Base-by-base conservation (phyloP, 2,888 invertebrate species). In the Ellobium chinense region DNA sequence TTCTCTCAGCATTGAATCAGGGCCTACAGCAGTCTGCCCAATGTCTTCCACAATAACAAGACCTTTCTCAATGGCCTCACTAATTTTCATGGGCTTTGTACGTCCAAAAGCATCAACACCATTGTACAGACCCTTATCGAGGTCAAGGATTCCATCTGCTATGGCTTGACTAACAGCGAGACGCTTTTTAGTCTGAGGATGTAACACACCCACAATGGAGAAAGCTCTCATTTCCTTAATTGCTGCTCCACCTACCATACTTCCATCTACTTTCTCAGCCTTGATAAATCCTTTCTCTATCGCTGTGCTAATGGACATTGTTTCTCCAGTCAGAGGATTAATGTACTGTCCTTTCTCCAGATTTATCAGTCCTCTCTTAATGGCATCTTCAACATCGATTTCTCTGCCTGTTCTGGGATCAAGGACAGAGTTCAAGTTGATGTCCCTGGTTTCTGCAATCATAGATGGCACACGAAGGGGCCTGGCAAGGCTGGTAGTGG, bases 1-100 rank as follows among this genome's bases (percentile, higher is more conserved):
- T 84, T 91, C 89, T 66, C 88, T 86, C 27, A 87, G 80, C n/a
- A 90, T 96, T 92, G 98, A 97, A 76, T 98, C 94, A 86, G 96
- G 95, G 86, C 98, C 97, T 2, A 97, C 97, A 93, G 98, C 97
- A 86, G 96, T 96, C 66, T 98, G 96, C 27, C 97, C 97, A 89
- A 98, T 94, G 85, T 96, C 95, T 92, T 97, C 96, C 63, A 89
- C 89, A 73, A 92, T 86, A 58, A 99, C 95, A 37, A 98, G 93
- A 90, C 96, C 96, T 78, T 95, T 94, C 90, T 95, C 95, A 34
- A 98, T 95, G 0, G 98, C 97, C 91, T 98, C 96, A 27, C 95
- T 95, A 65, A 99, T 94, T 36, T 96, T 96, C 68, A 97, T 94
- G 89, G 95, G 95, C 82, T 96, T 95, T 0, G 96, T 96, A 54